Percentiles rank a stretch among this genome's conserved stretches.
Evolutionary conservation across 2,113 vertebrate species (phyloP).

Genomic region (Hypanus sabinus): DNA sequence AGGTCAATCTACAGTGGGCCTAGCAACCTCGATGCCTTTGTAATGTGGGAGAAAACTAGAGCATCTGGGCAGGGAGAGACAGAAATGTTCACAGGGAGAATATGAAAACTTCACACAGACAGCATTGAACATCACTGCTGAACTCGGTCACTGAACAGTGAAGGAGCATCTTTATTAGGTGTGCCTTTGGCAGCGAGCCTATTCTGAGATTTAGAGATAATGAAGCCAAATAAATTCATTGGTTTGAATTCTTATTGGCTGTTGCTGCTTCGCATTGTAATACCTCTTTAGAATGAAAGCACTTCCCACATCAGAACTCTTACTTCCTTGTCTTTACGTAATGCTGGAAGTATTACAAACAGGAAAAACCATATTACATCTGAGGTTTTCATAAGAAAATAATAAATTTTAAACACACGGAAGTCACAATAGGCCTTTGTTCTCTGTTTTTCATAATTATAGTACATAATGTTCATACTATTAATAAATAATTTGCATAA

Average conservation of each 20-base stretch:
- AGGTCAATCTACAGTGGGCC: too few relatives aligned
- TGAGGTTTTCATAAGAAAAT: conserved; percentile 3
- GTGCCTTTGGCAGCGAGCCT: too few relatives aligned
- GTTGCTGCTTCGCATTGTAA: not conserved
- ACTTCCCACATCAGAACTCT: not conserved
- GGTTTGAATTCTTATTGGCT: not conserved
- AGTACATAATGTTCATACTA: not conserved
- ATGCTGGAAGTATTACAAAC: not conserved
- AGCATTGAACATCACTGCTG: too few relatives aligned
- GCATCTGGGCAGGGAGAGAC: too few relatives aligned
- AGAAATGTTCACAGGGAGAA: too few relatives aligned
- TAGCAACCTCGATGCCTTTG: too few relatives aligned
- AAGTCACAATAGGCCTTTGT: not conserved
- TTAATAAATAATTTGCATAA: too few relatives aligned
- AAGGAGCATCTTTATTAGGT: too few relatives aligned
- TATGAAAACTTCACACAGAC: too few relatives aligned
- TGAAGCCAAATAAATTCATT: not conserved
- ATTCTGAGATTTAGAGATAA: not conserved
- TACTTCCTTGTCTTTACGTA: not conserved
- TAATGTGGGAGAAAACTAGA: too few relatives aligned
- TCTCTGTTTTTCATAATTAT: not conserved
- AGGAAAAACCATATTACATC: not conserved
- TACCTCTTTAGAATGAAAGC: not conserved
- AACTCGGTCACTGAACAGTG: too few relatives aligned
- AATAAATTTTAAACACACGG: not conserved